These are phyloP conservation scores for Pharmacophagus antenor DNA, from an alignment of 2,888 invertebrate genomes.

Conservation along the genomic window DNA sequence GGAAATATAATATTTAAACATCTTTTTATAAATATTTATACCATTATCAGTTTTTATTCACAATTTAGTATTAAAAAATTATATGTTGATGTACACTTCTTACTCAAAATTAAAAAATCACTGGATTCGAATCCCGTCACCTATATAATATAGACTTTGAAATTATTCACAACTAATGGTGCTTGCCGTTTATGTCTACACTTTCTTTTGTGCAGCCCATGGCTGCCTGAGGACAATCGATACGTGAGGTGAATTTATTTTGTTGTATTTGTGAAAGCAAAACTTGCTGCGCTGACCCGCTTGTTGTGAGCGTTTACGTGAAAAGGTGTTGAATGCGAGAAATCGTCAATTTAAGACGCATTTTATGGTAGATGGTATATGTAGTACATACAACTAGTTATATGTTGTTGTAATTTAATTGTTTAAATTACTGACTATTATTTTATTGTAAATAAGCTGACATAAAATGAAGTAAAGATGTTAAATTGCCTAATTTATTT, in stretches of 20 bases:
- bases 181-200: slow-evolving; percentile 65
- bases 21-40: background rate
- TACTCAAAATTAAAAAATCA: background rate
- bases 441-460: too few relatives aligned
- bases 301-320: slow-evolving; percentile 70
- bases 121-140: background rate
- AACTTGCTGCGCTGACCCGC: slow-evolving; percentile 75
- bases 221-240: slow-evolving; percentile 76
- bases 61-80: background rate
- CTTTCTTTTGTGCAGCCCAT: slow-evolving; percentile 77
- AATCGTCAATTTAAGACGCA: slow-evolving; percentile 69
- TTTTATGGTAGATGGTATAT: slow-evolving; percentile 25
- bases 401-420: background rate
- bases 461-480: too few relatives aligned
- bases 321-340: slow-evolving; percentile 68
- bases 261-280: slow-evolving; percentile 80
- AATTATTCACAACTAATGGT: slow-evolving; percentile 56
- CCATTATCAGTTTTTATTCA: background rate
- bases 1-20: background rate
- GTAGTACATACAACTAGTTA: background rate
- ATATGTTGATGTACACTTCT: background rate
- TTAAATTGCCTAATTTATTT: too few relatives aligned
- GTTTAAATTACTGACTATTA: background rate
- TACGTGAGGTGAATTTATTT: slow-evolving; percentile 81
- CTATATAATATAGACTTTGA: slow-evolving; percentile 41